Evolutionary conservation across 2,888 invertebrate species (phyloP).

Genomic region (Pachydiplax longipennis): DNA sequence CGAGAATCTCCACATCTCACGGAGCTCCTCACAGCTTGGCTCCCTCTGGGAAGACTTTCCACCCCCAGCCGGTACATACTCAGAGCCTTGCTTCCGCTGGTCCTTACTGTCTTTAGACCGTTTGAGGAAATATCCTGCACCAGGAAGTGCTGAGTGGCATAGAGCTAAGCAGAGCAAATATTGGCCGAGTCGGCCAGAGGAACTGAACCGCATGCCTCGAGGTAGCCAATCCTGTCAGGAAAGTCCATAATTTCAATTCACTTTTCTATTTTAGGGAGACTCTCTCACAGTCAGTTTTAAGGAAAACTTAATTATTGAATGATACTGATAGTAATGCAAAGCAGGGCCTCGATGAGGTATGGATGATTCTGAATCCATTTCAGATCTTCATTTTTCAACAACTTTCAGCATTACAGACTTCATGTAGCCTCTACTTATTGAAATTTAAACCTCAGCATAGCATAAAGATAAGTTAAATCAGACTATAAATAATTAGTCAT

Average conservation of each 20-base stretch:
- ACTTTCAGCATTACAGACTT: too few species aligned
- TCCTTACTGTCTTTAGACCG: slow-evolving; percentile 33
- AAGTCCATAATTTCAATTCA: background rate
- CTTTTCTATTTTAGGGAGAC: too few species aligned
- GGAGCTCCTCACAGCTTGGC: slow-evolving; percentile 85
- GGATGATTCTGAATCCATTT: too few species aligned
- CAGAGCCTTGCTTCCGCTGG: slow-evolving; percentile 47
- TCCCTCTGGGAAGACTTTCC: slow-evolving; percentile 62
- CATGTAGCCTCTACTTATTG: too few species aligned
- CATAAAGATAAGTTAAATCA: too few species aligned
- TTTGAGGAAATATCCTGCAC: slow-evolving; percentile 29
- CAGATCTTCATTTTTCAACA: too few species aligned
- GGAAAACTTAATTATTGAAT: too few species aligned
- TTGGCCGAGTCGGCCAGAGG: slow-evolving; percentile 43
- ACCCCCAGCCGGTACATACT: slow-evolving; percentile 49
- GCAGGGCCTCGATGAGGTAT: too few species aligned
- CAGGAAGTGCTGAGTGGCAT: slow-evolving; percentile 27
- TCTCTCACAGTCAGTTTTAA: too few species aligned
- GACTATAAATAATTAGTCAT: too few species aligned
- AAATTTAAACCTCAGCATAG: too few species aligned
- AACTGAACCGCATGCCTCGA: slow-evolving; percentile 43
- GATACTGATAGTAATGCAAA: too few species aligned
- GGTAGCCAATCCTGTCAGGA: slow-evolving; percentile 40
- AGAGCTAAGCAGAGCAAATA: slow-evolving; percentile 33
- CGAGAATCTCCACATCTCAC: slow-evolving; percentile 92